Evolutionary conservation across 2,888 invertebrate species (phyloP).

Genomic region (Pantelozetes paolii): DNA sequence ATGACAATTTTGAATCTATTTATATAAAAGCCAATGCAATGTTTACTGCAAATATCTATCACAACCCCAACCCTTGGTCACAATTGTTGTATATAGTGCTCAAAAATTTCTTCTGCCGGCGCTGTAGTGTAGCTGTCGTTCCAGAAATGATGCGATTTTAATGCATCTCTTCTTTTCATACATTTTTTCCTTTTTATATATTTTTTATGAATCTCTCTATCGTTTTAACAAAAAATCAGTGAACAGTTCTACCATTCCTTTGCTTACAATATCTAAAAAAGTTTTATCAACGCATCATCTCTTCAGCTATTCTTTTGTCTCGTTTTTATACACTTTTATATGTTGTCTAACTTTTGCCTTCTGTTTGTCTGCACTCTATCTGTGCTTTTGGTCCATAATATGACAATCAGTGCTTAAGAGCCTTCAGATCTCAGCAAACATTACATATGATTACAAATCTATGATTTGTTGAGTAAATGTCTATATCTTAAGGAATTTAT

Average conservation of each 20-base stretch:
- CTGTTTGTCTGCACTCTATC: not conserved
- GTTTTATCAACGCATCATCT: constrained; percentile 8
- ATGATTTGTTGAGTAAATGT: not conserved
- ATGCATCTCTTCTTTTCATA: constrained; percentile 14
- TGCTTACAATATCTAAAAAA: not conserved
- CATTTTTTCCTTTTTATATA: not conserved
- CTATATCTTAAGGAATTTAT: too few species aligned
- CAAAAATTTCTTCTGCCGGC: not conserved
- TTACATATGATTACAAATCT: not conserved
- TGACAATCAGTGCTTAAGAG: not conserved
- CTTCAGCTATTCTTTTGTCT: constrained; percentile 2
- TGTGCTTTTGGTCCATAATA: not conserved
- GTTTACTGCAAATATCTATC: too few species aligned
- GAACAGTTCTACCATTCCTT: not conserved
- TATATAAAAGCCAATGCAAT: too few species aligned
- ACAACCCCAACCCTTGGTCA: too few species aligned
- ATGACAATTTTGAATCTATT: too few species aligned
- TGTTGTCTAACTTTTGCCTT: not conserved
- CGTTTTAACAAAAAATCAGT: not conserved
- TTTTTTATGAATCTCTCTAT: not conserved
- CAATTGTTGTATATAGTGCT: not conserved
- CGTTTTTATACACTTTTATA: not conserved
- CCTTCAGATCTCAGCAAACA: not conserved
- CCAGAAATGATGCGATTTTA: constrained; percentile 21
- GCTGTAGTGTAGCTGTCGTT: not conserved